phyloP scores from a whole-genome alignment of 2,888 invertebrate species.

The Ernsta delagoae region DNA sequence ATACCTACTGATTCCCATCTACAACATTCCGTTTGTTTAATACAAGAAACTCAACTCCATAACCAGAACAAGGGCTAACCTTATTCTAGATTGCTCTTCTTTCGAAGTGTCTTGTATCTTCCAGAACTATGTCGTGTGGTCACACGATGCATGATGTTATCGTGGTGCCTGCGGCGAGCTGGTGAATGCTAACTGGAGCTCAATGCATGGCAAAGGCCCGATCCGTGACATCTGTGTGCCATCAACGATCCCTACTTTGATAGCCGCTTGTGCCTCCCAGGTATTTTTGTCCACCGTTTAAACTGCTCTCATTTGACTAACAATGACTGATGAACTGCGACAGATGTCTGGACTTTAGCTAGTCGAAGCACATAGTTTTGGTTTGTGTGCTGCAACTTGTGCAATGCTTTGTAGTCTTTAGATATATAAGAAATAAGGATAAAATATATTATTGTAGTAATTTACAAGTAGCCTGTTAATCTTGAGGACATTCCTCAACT shows the following conservation, averaged over 20 bases:
- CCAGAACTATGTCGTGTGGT: not conserved
- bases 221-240: slow-evolving; percentile 67
- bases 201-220: slow-evolving; percentile 58
- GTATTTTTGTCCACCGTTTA: slow-evolving; percentile 77
- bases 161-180: slow-evolving; percentile 79
- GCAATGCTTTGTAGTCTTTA: not conserved
- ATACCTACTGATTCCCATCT: no score
- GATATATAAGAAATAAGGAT: no score
- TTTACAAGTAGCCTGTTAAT: no score
- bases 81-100: no score
- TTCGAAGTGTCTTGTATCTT: not conserved
- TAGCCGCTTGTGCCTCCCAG: slow-evolving; percentile 56
- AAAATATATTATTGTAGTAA: no score
- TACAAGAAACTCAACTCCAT: no score
- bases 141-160: slow-evolving; percentile 66
- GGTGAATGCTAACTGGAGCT: slow-evolving; percentile 79
- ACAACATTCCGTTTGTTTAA: no score
- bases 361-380: not conserved
- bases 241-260: slow-evolving; percentile 65
- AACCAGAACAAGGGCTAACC: no score
- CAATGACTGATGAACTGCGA: slow-evolving; percentile 45
- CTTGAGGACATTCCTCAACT: no score
- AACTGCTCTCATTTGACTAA: slow-evolving; percentile 66
- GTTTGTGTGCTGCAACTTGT: not conserved
- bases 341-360: not conserved